phyloP scores from a whole-genome alignment of 2,797 vertebrate genomes.

The Agapornis canus region DNA sequence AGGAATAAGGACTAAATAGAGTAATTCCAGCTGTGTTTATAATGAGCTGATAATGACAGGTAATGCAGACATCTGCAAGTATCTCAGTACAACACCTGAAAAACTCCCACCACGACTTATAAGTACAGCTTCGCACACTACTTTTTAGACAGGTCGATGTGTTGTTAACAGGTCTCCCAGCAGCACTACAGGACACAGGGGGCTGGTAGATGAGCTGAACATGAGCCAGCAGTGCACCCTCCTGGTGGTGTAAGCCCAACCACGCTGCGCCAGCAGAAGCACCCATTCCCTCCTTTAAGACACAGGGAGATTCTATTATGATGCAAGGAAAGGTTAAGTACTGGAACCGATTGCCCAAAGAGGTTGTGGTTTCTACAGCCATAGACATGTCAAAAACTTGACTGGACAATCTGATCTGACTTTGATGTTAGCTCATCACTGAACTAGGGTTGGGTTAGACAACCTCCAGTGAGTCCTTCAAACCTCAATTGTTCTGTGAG shows the following conservation, averaged over 20 bases:
- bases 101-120: not conserved
- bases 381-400: not conserved
- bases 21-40: not conserved
- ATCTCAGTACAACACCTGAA: not conserved
- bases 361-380: not conserved
- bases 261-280: not conserved
- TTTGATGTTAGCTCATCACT: fast-evolving
- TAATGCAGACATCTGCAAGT: not conserved
- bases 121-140: not conserved
- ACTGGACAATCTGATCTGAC: not conserved
- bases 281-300: not conserved
- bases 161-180: not conserved
- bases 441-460: not conserved
- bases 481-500: not conserved
- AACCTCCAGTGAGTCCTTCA: not conserved
- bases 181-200: not conserved
- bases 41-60: not conserved
- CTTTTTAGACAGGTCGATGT: no score
- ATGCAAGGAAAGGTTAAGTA: not conserved
- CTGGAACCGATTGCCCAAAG: not conserved
- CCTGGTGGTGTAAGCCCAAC: fast-evolving
- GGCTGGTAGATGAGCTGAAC: not conserved
- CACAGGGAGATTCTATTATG: not conserved
- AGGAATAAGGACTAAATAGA: not conserved
- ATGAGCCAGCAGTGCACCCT: constrained; percentile 7